Evolutionary conservation across 2,113 vertebrate species (phyloP).

Genomic region (Rhodinocichla rosea): DNA sequence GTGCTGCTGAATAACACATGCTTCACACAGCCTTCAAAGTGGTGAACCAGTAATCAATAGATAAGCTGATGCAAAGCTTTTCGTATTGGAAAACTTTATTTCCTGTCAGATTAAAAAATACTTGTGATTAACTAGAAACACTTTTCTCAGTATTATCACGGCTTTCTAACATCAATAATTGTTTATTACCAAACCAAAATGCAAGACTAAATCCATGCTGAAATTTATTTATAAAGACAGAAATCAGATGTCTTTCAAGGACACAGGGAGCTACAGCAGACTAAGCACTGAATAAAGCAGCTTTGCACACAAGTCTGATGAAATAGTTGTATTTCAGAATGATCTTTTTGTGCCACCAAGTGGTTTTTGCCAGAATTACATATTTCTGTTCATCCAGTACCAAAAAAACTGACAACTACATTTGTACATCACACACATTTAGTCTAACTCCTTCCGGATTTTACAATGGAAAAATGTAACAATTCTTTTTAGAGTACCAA

Average conservation of each 20-base stretch:
- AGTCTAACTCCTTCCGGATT: not conserved
- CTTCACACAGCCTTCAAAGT: not conserved
- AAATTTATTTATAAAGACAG: not conserved
- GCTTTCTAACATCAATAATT: not conserved
- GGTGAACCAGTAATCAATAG: not conserved
- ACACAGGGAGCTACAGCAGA: not conserved
- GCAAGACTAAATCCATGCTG: not conserved
- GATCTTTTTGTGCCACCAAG: conserved; percentile 8
- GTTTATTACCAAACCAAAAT: not conserved
- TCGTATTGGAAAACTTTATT: not conserved
- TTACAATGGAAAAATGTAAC: not conserved
- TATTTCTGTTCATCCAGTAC: not conserved
- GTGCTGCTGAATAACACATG: not conserved
- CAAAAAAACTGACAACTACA: not conserved
- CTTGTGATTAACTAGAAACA: not conserved
- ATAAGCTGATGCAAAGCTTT: not conserved
- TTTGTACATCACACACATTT: not conserved
- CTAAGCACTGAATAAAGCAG: not conserved
- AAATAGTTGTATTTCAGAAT: not conserved
- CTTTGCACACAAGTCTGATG: rapidly evolving
- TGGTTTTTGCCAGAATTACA: not conserved
- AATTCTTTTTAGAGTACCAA: not conserved
- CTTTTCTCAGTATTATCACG: not conserved
- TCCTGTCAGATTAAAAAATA: not conserved
- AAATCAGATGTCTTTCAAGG: not conserved